Evolutionary conservation across 2,797 vertebrate genomes (phyloP).

Genomic region (Morus bassanus): DNA sequence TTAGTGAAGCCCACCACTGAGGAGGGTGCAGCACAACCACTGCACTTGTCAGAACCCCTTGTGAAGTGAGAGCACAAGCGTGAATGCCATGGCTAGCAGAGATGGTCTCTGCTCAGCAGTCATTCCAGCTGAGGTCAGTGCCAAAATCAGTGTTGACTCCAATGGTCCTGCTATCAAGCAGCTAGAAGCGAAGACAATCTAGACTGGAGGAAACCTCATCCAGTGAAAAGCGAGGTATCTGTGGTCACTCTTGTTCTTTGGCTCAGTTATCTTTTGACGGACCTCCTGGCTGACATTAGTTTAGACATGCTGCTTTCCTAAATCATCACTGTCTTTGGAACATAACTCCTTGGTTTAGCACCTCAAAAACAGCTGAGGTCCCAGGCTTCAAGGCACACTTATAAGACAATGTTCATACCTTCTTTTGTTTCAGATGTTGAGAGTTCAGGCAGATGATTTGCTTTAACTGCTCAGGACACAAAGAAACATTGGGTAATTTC

Average conservation of each 20-base stretch:
- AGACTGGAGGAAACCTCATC: neutral
- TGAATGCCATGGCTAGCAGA: fast-evolving
- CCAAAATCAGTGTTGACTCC: neutral
- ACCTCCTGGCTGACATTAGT: neutral
- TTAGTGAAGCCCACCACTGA: neutral
- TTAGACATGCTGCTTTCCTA: neutral
- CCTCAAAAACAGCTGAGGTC: neutral
- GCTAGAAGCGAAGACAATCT: neutral
- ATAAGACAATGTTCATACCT: neutral
- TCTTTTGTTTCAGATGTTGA: neutral
- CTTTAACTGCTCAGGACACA: neutral
- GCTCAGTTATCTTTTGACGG: neutral
- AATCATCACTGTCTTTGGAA: neutral
- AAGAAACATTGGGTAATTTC: neutral
- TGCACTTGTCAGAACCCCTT: fast-evolving
- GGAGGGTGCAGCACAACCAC: fast-evolving
- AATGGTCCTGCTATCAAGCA: neutral
- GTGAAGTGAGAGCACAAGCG: neutral
- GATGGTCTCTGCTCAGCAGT: neutral
- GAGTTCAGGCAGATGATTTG: neutral
- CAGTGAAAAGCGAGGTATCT: neutral
- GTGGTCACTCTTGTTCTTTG: neutral
- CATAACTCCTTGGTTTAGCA: neutral
- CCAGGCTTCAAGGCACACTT: neutral
- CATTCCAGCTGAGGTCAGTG: neutral